Evolutionary conservation across 2,113 vertebrate genomes (phyloP).

Genomic region (Spea multiplicata): DNA sequence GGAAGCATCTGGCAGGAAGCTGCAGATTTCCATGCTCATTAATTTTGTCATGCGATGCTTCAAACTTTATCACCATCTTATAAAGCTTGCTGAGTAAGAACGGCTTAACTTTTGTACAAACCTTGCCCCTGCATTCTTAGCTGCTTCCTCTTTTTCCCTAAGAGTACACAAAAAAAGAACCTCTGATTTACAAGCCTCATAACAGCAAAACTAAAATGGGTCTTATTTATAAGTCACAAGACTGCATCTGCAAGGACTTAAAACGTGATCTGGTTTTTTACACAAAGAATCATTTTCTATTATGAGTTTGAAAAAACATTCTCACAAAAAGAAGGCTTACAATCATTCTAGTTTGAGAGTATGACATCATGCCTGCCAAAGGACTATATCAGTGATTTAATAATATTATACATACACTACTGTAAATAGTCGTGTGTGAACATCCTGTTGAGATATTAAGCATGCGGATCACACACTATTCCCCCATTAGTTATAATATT

Average conservation of each 20-base stretch:
- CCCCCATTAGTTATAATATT: slow-evolving; percentile 3
- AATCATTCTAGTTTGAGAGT: slow-evolving; percentile 24
- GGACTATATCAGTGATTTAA: slow-evolving; percentile 5
- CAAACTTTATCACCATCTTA: slow-evolving; percentile 27
- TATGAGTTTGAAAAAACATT: slow-evolving; percentile 24
- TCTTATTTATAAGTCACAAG: slow-evolving; percentile 12
- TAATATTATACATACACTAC: neutral
- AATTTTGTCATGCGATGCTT: slow-evolving; percentile 42
- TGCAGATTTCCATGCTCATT: slow-evolving; percentile 33
- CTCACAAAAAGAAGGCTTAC: slow-evolving; percentile 19
- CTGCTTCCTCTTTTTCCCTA: slow-evolving; percentile 30
- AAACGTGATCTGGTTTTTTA: slow-evolving; percentile 8
- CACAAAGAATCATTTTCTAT: slow-evolving; percentile 31
- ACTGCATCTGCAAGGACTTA: slow-evolving; percentile 24
- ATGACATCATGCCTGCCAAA: slow-evolving; percentile 30
- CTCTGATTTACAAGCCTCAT: slow-evolving; percentile 33
- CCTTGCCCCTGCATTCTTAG: slow-evolving; percentile 20
- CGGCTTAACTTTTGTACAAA: slow-evolving; percentile 21
- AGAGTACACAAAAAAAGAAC: slow-evolving; percentile 5
- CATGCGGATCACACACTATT: slow-evolving; percentile 23
- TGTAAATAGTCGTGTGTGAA: slow-evolving; percentile 22
- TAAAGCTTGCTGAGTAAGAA: slow-evolving; percentile 38
- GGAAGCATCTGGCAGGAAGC: slow-evolving; percentile 45
- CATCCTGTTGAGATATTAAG: slow-evolving; percentile 18
- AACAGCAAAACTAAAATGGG: slow-evolving; percentile 10